Base-by-base conservation (phyloP, 1,140 invertebrate genomes). In the Drosophila equinoxialis region DNA sequence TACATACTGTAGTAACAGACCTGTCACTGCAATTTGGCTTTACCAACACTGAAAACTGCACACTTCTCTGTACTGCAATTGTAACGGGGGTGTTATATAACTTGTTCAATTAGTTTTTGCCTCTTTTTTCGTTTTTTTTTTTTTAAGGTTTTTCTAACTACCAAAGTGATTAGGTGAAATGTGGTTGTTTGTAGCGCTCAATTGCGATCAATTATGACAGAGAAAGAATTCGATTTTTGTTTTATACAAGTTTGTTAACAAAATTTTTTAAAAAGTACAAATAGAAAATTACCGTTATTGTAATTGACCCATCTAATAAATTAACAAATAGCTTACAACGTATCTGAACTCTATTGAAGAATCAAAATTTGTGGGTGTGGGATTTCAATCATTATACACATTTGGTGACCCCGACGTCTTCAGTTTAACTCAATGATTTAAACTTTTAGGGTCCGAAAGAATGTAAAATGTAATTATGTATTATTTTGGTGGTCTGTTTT, bases 1-100 rank as follows among this genome's bases (percentile, higher is more conserved):
- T 85, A 85, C 82, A 85, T 85, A 85, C 82, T 85, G 82, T 85
- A 78, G 81, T 74, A 84, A 76, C 72, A 59, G 79, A 58, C 65
- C 68, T 81, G 74, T 79, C 76, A 84, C 68, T 77, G 68, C 58
- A 39, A 60, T 58, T 76, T 81, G 79, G 45, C 7, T 55, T 77
- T 86, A 77, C 87, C 83, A 86, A 86, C 76, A 69, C 42, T 87
- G 76, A 79, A 87, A 51, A 51, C 45, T 51, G 45, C 45, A 51
- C 45, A 51, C 76, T 77, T 77, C 79, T 86, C 65, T 75, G 83
- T 71, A 86, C 82, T 86, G 82, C 83, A 86, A 86, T 87, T 86
- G 84, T 87, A 86, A 87, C 68, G 82, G 74, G 74, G 45, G 45
- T 51, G 45, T 51, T 51, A 51, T 51, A 51, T 51, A 51, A 51